Percentiles rank a stretch among this genome's conserved stretches.
phyloP scores from a whole-genome alignment of 2,113 vertebrate genomes.

The Panthera tigris region DNA sequence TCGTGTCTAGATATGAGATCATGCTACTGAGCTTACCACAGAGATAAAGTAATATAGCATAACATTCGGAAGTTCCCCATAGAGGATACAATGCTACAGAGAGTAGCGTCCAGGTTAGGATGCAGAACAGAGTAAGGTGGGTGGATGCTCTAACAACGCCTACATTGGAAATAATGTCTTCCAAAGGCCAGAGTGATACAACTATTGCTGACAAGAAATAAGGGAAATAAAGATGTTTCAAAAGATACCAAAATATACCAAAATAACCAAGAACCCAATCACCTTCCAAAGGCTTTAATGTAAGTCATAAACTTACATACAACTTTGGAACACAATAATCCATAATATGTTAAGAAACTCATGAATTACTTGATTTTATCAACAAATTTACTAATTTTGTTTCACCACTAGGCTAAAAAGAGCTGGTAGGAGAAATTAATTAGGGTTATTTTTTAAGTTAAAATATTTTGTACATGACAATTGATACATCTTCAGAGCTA shows the following conservation, averaged over 20 bases:
- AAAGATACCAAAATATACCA: background rate
- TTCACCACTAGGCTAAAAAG: background rate
- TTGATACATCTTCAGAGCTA: background rate
- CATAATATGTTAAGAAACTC: background rate
- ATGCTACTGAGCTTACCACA: background rate
- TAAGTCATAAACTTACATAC: background rate
- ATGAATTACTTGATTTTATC: background rate
- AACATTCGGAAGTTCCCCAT: background rate
- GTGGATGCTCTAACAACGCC: background rate
- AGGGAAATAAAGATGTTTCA: background rate
- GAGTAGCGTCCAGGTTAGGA: background rate
- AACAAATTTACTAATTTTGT: background rate
- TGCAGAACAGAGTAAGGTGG: background rate
- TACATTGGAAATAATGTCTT: background rate
- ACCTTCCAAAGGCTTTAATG: background rate
- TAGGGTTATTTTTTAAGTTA: background rate
- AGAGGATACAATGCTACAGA: rapidly evolving
- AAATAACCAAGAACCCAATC: background rate
- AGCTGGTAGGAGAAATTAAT: background rate
- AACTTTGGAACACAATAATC: background rate
- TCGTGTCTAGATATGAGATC: background rate
- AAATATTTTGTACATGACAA: background rate
- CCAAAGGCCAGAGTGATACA: background rate
- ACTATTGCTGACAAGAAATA: background rate
- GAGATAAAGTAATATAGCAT: background rate